Percentiles rank a stretch among this genome's conserved stretches.
Evolutionary conservation across 2,797 vertebrate genomes (phyloP).

Genomic region (Manis crassicaudata): DNA sequence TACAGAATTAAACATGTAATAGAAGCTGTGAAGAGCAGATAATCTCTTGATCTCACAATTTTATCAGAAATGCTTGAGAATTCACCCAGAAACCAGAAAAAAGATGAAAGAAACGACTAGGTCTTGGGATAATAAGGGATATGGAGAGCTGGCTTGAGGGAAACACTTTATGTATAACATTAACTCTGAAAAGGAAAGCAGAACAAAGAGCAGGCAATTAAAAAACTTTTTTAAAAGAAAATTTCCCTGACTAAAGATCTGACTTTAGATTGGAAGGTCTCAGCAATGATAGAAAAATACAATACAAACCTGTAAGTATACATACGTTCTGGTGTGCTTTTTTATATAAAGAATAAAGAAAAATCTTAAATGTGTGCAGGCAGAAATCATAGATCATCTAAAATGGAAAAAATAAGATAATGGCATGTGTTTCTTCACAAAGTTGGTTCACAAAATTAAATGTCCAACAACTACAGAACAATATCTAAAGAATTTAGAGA

Average conservation of each 20-base stretch:
- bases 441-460: conserved; percentile 27
- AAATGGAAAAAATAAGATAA: background rate
- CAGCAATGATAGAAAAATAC: background rate
- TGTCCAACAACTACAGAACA: background rate
- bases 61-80: background rate
- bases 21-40: background rate
- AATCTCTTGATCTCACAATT: background rate
- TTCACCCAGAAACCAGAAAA: background rate
- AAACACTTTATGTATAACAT: background rate
- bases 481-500: background rate
- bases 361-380: background rate
- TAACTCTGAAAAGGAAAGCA: background rate
- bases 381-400: conserved; percentile 4
- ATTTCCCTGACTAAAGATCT: background rate
- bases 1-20: background rate
- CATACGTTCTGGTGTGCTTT: background rate
- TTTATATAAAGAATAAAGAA: background rate
- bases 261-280: background rate
- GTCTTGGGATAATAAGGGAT: background rate
- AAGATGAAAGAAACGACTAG: background rate
- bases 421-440: conserved; percentile 6
- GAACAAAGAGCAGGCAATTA: background rate
- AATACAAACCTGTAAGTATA: background rate
- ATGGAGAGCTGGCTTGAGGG: background rate
- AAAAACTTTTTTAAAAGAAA: background rate